These are phyloP conservation scores for Struthidea cinerea DNA, from an alignment of 2,113 vertebrate species.

Conservation along the genomic window DNA sequence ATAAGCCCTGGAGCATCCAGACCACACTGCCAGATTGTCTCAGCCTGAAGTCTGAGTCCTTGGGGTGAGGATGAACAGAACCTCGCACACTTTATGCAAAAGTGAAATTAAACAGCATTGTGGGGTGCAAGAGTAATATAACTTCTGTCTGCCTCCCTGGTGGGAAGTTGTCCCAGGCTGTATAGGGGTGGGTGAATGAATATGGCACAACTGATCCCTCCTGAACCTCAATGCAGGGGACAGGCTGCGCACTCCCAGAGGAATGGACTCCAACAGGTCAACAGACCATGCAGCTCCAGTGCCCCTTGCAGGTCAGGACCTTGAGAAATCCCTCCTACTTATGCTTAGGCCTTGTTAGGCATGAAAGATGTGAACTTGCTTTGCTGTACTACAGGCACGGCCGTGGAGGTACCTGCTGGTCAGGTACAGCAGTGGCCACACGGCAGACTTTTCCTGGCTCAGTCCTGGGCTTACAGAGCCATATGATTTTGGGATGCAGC, in stretches of 20 bases:
- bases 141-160: background rate
- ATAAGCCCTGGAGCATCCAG: background rate
- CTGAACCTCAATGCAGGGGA: rapidly evolving
- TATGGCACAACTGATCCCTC: background rate
- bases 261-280: background rate
- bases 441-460: background rate
- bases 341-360: background rate
- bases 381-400: background rate
- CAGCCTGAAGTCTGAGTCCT: background rate
- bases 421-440: rapidly evolving
- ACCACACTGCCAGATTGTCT: background rate
- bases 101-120: background rate
- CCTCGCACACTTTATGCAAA: background rate
- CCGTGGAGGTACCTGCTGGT: background rate
- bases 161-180: background rate
- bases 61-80: background rate
- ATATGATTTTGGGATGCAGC: background rate
- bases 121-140: background rate
- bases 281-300: background rate
- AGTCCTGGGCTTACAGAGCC: background rate
- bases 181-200: background rate
- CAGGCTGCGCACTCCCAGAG: rapidly evolving
- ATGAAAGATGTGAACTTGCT: background rate
- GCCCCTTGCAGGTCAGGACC: background rate
- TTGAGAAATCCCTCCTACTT: background rate